A percentile compares a stretch with the other conserved stretches of the same genome.
These are phyloP conservation scores for Drosophila subpulchrella DNA, from an alignment of 1,140 invertebrate genomes.

Conservation along the genomic window DNA sequence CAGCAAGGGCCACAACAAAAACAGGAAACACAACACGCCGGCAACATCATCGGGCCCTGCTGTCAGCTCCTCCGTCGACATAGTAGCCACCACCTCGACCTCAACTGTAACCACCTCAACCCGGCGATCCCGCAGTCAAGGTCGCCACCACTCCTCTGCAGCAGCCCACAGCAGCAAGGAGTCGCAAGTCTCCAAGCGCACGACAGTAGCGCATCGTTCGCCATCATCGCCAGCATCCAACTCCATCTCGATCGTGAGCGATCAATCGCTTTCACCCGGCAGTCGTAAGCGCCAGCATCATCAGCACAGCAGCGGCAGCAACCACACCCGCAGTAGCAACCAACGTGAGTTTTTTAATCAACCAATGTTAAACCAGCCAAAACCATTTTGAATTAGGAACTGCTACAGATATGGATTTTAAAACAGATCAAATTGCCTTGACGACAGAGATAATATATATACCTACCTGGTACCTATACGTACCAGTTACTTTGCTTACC, in stretches of 20 bases:
- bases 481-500: no score
- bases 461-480: no score
- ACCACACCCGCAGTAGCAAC: constrained; percentile 29
- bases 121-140: constrained; percentile 65
- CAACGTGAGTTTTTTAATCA: constrained; percentile 42
- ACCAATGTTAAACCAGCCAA: background rate
- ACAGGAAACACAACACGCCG: constrained; percentile 39
- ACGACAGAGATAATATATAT: no score
- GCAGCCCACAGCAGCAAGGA: constrained; percentile 28
- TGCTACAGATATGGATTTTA: no score
- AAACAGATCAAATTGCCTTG: no score
- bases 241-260: constrained; percentile 20
- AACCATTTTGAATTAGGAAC: no score
- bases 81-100: constrained; percentile 7
- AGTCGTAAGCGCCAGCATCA: constrained; percentile 70
- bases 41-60: constrained; percentile 22
- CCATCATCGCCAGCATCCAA: constrained; percentile 20
- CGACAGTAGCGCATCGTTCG: constrained; percentile 13
- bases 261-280: constrained; percentile 51
- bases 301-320: constrained; percentile 25
- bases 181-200: constrained; percentile 29
- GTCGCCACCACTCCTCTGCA: constrained; percentile 30
- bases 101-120: constrained; percentile 14
- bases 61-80: constrained; percentile 42
- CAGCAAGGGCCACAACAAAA: constrained; percentile 32